Evolutionary conservation across 2,888 invertebrate species (phyloP).

Genomic region (Lasioglossum vierecki): DNA sequence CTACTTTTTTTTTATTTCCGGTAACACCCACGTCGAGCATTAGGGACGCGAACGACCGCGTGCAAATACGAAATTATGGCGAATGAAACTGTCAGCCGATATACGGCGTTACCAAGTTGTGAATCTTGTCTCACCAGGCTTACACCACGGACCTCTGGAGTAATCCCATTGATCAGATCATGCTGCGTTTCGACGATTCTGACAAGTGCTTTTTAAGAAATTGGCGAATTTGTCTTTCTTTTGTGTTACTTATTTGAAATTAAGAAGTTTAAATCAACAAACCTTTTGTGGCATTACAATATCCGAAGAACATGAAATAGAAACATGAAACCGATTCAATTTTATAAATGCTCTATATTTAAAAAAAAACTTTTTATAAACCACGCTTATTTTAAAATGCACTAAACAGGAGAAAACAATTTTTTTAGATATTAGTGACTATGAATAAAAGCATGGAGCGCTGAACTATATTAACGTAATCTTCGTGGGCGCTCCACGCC

Average conservation of each 20-base stretch:
- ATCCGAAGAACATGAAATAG: no score
- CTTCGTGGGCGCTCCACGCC: no score
- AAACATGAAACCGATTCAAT: no score
- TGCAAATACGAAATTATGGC: conserved; percentile 1
- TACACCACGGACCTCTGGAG: neutral
- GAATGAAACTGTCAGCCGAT: neutral
- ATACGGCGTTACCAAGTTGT: neutral
- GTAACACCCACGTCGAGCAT: conserved; percentile 15
- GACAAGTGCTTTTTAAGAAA: neutral
- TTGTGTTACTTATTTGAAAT: neutral
- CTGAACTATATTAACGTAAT: no score
- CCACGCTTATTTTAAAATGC: no score
- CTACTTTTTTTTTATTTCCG: neutral
- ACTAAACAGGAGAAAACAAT: no score
- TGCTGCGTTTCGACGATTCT: neutral
- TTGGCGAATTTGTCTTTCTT: neutral
- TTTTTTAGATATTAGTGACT: no score
- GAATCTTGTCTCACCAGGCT: neutral
- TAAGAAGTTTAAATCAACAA: no score
- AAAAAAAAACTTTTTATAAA: no score
- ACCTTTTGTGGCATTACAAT: no score
- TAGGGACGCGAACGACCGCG: neutral
- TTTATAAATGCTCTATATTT: no score
- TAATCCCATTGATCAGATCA: neutral
- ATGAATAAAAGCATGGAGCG: no score